Conservation (phyloP, 1,140 invertebrate species). For the Bombus cullumanus region DNA sequence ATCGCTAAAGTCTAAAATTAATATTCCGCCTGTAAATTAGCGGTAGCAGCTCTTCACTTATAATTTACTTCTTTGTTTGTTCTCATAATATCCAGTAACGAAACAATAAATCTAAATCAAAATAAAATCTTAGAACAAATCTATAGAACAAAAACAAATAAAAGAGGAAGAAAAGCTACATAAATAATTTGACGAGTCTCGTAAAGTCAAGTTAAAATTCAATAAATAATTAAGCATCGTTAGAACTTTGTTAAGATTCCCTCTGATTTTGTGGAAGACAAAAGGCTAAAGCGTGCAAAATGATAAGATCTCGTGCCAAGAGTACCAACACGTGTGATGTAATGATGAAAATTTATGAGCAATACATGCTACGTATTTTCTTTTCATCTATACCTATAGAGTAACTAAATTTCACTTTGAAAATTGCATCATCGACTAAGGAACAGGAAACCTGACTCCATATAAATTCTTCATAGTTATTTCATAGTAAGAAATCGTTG, state of each 20-base stretch:
- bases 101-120: background rate
- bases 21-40: background rate
- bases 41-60: background rate
- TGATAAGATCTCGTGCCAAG: slow-evolving; percentile 51
- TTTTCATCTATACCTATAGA: background rate
- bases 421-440: background rate
- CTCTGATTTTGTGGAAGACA: background rate
- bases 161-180: background rate
- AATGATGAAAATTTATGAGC: slow-evolving; percentile 53
- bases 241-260: background rate
- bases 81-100: background rate
- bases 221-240: too few relatives aligned
- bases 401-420: slow-evolving; percentile 11
- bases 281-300: slow-evolving; percentile 15
- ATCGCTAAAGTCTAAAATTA: slow-evolving; percentile 24
- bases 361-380: slow-evolving; percentile 15
- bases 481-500: too few relatives aligned
- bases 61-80: background rate
- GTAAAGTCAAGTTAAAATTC: background rate
- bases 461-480: background rate
- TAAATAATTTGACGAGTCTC: background rate
- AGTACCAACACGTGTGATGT: slow-evolving; percentile 49
- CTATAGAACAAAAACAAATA: background rate
- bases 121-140: background rate
- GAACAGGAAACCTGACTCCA: background rate